phyloP scores from a whole-genome alignment of 2,797 vertebrate genomes.

The Monodelphis domestica region DNA sequence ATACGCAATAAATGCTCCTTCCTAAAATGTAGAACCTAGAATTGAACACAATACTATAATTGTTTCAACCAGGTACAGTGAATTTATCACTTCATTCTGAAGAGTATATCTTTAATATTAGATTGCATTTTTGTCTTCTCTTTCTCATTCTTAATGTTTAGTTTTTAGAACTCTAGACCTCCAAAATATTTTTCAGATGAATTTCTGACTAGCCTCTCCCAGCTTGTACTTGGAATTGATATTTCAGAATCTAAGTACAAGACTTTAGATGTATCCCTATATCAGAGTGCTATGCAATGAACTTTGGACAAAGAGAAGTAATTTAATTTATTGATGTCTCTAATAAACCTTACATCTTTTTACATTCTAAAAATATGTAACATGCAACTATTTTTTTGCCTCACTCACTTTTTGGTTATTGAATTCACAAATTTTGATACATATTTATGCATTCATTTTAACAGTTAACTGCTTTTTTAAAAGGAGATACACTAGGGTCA shows the following conservation, averaged over 20 bases:
- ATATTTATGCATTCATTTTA: too few relatives aligned
- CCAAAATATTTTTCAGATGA: neutral
- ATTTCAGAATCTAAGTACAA: neutral
- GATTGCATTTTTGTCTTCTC: neutral
- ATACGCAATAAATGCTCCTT: neutral
- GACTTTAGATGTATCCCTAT: neutral
- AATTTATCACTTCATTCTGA: neutral
- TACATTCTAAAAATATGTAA: neutral
- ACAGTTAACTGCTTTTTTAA: too few relatives aligned
- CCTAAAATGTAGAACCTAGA: neutral
- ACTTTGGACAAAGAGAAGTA: neutral
- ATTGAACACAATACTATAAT: neutral
- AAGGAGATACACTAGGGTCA: too few relatives aligned
- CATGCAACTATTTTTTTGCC: neutral
- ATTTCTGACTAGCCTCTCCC: neutral
- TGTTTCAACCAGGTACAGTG: neutral
- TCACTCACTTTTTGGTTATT: neutral
- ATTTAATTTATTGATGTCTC: neutral
- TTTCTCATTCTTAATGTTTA: neutral
- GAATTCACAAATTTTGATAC: neutral
- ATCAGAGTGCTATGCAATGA: neutral
- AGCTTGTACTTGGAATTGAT: neutral
- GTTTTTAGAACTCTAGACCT: neutral
- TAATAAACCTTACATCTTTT: neutral
- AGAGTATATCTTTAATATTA: neutral